Base-by-base conservation (phyloP, 2,797 vertebrate species). In the Chaetophractus vellerosus region DNA sequence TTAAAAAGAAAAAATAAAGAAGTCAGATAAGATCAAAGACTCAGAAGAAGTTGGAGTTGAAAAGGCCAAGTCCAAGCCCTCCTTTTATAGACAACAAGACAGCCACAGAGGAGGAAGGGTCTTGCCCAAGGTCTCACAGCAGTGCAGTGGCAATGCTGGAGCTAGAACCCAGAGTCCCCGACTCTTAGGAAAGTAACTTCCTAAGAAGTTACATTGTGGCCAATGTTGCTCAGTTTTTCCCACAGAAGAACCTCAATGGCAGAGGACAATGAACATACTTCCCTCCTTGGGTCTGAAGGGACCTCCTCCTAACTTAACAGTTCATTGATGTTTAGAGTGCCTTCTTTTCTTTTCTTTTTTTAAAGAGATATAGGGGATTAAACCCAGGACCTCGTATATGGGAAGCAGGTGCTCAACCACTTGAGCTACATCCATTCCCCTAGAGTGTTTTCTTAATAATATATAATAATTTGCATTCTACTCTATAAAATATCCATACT, bases 1-100 rank as follows among this genome's bases (percentile, higher is more conserved):
- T 96, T 96, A 91, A 96, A 92, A 45, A 45, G 45, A 45, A 45
- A 38, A 38, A 38, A 45, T 6, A 45, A 45, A 45, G 10, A 45
- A 45, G 45, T 45, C 31, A 28, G 33, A 5, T 31, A 28, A 79
- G 41, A 63, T 24, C 4, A 26, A 72, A 66, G 50, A 55, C 36
- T 41, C 55, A 82, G 18, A 76, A 45, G 31, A 48, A 38, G 26
- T 5, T 16, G n/a, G 31, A 59, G n/a, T 18, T 45, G 33, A 28
- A 59, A 59, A 64, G 41, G 68, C 69, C 50, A 61, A n/a, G 24
- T 12, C 33, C 2, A 21, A 6, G 7, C 5, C 21, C 28, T 50
- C 45, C 11, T 80, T 82, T 78, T 52, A 52, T 7, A 23, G 14
- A 52, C 48, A 11, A 50, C 36, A 72, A 68, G n/a, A 76, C 16